Conservation (phyloP, 2,797 vertebrate species). For the Crax fasciolata region DNA sequence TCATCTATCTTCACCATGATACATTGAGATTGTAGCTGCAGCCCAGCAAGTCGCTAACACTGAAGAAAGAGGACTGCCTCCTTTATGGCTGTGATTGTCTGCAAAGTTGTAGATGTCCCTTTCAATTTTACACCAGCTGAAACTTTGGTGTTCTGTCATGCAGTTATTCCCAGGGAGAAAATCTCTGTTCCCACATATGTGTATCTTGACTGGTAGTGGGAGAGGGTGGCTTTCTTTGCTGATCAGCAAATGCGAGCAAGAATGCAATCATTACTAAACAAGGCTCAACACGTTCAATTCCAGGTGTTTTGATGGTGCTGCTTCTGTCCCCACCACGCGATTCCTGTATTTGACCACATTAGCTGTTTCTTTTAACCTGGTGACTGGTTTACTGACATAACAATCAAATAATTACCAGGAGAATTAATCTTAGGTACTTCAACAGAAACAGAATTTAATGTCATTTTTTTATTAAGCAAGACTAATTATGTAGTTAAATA, state of each 20-base stretch:
- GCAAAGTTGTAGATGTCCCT: background rate
- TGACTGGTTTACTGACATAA: constrained; percentile 18
- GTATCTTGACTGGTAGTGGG: background rate
- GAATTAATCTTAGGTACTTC: background rate
- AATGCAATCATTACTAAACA: background rate
- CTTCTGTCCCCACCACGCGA: rapidly evolving
- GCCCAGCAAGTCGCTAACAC: background rate
- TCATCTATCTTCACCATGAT: background rate
- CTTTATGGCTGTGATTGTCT: background rate
- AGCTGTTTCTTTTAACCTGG: background rate
- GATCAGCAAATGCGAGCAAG: background rate
- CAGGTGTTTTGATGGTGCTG: background rate
- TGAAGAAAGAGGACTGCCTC: background rate
- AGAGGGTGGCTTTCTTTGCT: background rate
- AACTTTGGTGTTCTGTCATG: background rate
- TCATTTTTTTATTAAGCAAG: constrained; percentile 19
- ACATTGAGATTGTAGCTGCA: background rate
- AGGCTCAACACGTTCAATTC: background rate
- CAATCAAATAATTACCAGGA: background rate
- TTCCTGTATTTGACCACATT: background rate
- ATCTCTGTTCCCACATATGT: background rate
- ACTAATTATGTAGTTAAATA: background rate
- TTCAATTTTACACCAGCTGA: background rate
- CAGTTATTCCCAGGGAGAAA: background rate
- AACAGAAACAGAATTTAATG: constrained; percentile 1